These are phyloP conservation scores for Nowickia ferox DNA, from an alignment of 2,888 invertebrate species.

Conservation along the genomic window DNA sequence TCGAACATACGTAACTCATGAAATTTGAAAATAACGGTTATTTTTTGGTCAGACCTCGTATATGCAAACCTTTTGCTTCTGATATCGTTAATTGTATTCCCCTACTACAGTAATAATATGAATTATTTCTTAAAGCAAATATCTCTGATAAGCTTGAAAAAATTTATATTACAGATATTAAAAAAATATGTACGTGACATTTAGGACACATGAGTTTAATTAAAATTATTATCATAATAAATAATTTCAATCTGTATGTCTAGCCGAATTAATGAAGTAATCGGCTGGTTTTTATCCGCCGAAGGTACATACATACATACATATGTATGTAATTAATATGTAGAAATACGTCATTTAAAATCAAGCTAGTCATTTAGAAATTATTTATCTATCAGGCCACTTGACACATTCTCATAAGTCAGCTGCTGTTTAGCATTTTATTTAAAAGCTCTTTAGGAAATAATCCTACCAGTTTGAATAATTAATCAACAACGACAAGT, in stretches of 20 bases:
- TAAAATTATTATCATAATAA: too few relatives aligned
- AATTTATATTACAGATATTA: too few relatives aligned
- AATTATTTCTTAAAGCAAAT: too few relatives aligned
- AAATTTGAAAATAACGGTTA: too few relatives aligned
- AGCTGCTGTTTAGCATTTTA: neutral
- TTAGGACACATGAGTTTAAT: too few relatives aligned
- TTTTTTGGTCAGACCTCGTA: too few relatives aligned
- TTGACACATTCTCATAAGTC: constrained; percentile 8
- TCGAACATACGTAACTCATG: too few relatives aligned
- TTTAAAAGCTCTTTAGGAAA: constrained; percentile 47
- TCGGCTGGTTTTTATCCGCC: neutral
- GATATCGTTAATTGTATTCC: too few relatives aligned
- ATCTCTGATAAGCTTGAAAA: too few relatives aligned
- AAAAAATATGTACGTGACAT: too few relatives aligned
- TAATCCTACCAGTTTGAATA: constrained; percentile 42
- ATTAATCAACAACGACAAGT: constrained; percentile 20
- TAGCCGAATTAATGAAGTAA: neutral
- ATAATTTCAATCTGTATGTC: neutral
- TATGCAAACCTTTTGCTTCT: too few relatives aligned
- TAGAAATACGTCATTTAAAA: constrained; percentile 45
- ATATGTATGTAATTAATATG: constrained; percentile 11
- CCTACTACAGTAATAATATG: too few relatives aligned
- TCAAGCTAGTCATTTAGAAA: constrained; percentile 27
- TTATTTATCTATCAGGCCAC: constrained; percentile 13
- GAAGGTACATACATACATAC: constrained; percentile 14